Percentiles rank a stretch among this genome's conserved stretches.
Conservation (phyloP, 1,140 invertebrate species). For the Drosophila baimaii region DNA sequence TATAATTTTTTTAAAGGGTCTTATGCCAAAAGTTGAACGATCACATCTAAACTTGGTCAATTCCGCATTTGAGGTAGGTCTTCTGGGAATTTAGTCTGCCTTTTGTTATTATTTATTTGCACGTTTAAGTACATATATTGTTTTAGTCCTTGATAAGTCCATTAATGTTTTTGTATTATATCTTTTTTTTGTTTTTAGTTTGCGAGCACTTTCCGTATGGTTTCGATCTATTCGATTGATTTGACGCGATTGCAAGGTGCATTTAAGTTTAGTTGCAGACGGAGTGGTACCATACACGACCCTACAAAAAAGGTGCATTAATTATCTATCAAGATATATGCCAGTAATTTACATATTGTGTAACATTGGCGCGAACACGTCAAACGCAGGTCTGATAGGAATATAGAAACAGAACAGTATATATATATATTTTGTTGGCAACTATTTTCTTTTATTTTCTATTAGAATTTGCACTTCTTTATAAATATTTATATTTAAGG, state of each 20-base stretch:
- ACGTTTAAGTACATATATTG: conserved; percentile 4
- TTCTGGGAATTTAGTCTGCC: conserved; percentile 1
- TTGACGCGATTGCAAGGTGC: conserved; percentile 14
- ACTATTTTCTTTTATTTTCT: neutral
- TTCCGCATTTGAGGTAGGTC: conserved; percentile 26
- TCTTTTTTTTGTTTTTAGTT: neutral
- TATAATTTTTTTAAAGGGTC: neutral
- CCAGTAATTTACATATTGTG: conserved; percentile 19
- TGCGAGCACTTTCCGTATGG: conserved; percentile 9
- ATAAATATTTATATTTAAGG: neutral
- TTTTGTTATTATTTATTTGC: conserved; percentile 10
- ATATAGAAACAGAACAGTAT: no score
- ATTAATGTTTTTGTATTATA: neutral
- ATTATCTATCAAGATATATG: conserved; percentile 26
- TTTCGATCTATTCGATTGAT: conserved; percentile 15
- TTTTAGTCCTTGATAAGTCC: neutral
- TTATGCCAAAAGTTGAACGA: conserved; percentile 18
- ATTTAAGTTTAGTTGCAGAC: neutral
- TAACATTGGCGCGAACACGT: neutral
- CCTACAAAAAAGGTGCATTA: conserved; percentile 8
- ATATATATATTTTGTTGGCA: neutral
- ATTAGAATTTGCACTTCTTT: neutral
- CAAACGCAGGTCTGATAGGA: neutral
- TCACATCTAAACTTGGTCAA: neutral
- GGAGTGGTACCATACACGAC: conserved; percentile 2